These are phyloP conservation scores for Thysanoteuthis rhombus DNA, from an alignment of 2,888 invertebrate genomes.

Conservation along the genomic window DNA sequence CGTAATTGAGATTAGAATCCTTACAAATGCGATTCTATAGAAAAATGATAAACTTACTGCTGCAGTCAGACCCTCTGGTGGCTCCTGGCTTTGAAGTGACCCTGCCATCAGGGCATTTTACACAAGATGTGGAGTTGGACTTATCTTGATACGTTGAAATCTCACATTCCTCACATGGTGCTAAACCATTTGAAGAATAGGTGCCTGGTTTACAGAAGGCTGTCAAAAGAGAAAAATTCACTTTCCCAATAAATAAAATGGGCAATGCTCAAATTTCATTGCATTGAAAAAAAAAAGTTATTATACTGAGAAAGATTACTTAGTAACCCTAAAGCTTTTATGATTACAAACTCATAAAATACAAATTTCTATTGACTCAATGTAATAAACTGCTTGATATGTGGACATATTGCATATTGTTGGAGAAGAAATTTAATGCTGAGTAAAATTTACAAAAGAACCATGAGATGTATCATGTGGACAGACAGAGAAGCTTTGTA, in stretches of 20 bases:
- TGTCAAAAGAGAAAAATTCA: neutral
- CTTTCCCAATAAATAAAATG: neutral
- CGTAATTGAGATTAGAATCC: neutral
- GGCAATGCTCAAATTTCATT: neutral
- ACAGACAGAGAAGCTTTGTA: too few species aligned
- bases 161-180: constrained; percentile 34
- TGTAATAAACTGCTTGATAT: too few species aligned
- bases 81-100: neutral
- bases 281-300: neutral
- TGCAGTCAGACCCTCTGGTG: constrained; percentile 13
- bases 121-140: constrained; percentile 24
- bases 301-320: neutral
- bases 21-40: neutral
- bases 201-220: constrained; percentile 32
- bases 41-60: constrained; percentile 24
- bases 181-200: constrained; percentile 27
- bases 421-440: too few species aligned
- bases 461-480: too few species aligned
- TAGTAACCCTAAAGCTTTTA: neutral
- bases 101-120: constrained; percentile 15
- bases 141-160: constrained; percentile 32
- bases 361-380: too few species aligned
- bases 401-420: too few species aligned
- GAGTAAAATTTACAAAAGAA: too few species aligned
- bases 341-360: too few species aligned